Percentiles rank a stretch among this genome's conserved stretches.
Evolutionary conservation across 2,888 invertebrate species (phyloP).

Genomic region (Ditylenchus weischeri): DNA sequence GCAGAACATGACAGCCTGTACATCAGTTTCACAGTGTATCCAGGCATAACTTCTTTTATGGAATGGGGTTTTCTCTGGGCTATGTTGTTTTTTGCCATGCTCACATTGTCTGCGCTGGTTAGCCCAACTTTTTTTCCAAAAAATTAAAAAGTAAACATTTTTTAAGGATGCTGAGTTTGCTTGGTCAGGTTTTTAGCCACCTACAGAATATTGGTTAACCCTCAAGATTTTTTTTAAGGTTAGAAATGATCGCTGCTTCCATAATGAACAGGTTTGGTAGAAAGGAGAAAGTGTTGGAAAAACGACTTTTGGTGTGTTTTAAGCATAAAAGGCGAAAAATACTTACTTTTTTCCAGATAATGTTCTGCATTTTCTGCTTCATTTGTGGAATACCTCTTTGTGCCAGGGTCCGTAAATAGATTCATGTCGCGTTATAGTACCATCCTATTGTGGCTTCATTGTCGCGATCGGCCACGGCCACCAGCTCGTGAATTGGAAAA

Average conservation of each 20-base stretch:
- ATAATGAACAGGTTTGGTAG: conserved; percentile 51
- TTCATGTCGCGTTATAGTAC: conserved; percentile 4
- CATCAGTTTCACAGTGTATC: conserved; percentile 53
- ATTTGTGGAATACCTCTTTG: conserved; percentile 54
- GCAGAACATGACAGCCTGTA: conserved; percentile 51
- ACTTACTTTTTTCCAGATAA: conserved; percentile 7
- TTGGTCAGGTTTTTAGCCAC: conserved; percentile 23
- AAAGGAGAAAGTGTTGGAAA: conserved; percentile 48
- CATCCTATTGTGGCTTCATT: too few species aligned
- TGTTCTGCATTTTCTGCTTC: conserved; percentile 47
- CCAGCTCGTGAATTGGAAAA: too few species aligned
- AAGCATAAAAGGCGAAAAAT: neutral
- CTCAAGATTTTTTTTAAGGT: conserved; percentile 34
- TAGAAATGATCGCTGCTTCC: conserved; percentile 54
- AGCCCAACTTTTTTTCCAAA: conserved; percentile 39
- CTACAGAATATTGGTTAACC: neutral
- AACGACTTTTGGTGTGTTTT: conserved; percentile 40
- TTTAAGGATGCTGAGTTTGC: conserved; percentile 37
- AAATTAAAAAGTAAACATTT: too few species aligned
- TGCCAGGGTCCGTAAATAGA: conserved; percentile 36
- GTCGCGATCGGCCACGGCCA: too few species aligned
- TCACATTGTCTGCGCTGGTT: conserved; percentile 44
- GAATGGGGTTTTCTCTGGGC: conserved; percentile 54
- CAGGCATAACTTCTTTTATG: conserved; percentile 53
- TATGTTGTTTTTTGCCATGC: conserved; percentile 50